Evolutionary conservation across 2,797 vertebrate species (phyloP), one percentile per base, ranked within the genome.

Genomic region (Alca torda): DNA sequence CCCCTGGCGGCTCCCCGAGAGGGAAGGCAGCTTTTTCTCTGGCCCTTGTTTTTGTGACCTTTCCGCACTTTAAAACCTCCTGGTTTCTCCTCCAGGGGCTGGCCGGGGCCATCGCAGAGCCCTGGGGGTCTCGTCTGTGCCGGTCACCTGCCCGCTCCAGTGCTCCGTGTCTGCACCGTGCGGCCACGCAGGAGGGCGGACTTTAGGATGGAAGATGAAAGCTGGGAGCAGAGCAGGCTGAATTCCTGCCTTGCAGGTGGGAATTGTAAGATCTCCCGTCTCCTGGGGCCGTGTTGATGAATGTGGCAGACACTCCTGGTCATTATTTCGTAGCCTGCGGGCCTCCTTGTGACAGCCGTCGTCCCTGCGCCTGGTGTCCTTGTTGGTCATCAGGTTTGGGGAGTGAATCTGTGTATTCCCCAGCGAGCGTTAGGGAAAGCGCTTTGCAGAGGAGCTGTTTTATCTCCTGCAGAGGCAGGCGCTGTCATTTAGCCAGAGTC

Each of bases 261-360:
- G 67, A 39, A 35, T 10, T 10, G 56, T 9, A 26, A 48, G 28
- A 15, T 91, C 69, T 46, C 37, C 78, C 4, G 6, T 77, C 41
- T 50, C 57, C 80, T 30, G 67, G 37, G 82, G 76, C 30, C 20
- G 26, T 1, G n/a, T 11, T 67, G 73, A 51, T 56, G 91, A 28
- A 65, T 15, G 60, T 26, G 51, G 68, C 80, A 86, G 76, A n/a
- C n/a, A 1, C 17, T 75, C 33, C 54, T 20, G 76, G 89, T 69
- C 80, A 60, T 94, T 95, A 83, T 95, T 90, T 88, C 94, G 16
- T 76, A 86, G 89, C 84, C 92, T 63, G 84, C 33, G 6, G 95
- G 80, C 33, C 68, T 82, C 64, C 64, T 11, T 39, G 48, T 63
- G 86, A 75, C 79, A 92, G 89, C 48, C 35, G 1, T 41, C 70